Evolutionary conservation across 2,888 invertebrate genomes (phyloP).

Genomic region (Diaperis boleti): DNA sequence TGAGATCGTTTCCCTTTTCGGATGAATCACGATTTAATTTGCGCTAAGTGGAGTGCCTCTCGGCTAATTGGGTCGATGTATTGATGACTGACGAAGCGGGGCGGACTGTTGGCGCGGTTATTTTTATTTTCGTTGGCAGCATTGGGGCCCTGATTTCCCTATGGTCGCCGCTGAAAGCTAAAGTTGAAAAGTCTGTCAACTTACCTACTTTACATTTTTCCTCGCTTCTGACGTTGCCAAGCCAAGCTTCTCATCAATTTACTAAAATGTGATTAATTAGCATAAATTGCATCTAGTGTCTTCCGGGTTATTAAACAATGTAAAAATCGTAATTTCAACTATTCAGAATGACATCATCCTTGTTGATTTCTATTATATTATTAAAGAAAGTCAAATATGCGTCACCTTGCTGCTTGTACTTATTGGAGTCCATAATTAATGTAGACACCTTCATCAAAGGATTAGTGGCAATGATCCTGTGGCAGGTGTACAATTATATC

Average conservation of each 20-base stretch:
- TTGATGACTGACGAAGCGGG: slow-evolving; percentile 27
- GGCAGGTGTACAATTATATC: too few species aligned
- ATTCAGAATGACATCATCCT: background rate
- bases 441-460: background rate
- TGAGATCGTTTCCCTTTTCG: slow-evolving; percentile 2
- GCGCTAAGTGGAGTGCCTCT: slow-evolving; percentile 3
- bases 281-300: background rate
- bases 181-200: too few species aligned
- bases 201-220: too few species aligned
- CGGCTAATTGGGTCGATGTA: slow-evolving; percentile 30
- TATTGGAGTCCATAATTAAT: too few species aligned
- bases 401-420: too few species aligned
- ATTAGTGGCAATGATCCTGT: background rate
- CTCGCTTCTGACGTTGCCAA: too few species aligned
- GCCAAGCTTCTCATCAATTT: too few species aligned
- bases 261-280: background rate
- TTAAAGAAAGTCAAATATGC: background rate
- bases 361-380: background rate
- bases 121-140: too few species aligned
- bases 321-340: background rate
- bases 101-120: slow-evolving; percentile 24
- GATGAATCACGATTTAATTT: slow-evolving; percentile 34
- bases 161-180: too few species aligned
- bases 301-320: background rate
- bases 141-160: too few species aligned